A percentile compares a stretch with the other conserved stretches of the same genome.
These are phyloP conservation scores for Arvicola amphibius DNA, from an alignment of 2,797 vertebrate species.

Conservation along the genomic window DNA sequence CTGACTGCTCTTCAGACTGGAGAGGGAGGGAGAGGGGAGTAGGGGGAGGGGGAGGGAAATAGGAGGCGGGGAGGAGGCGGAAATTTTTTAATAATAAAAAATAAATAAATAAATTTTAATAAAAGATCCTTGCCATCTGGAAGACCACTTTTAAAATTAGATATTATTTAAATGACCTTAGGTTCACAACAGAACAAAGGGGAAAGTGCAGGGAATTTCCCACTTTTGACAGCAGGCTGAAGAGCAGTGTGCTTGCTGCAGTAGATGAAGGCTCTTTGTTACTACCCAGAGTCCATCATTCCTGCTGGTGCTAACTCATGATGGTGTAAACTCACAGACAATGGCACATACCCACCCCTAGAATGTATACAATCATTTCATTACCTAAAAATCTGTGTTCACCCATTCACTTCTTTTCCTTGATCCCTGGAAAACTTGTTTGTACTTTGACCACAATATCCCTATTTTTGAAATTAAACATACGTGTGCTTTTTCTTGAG, in stretches of 20 bases:
- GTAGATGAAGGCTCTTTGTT: background rate
- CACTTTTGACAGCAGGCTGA: background rate
- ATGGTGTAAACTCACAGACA: background rate
- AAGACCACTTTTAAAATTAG: background rate
- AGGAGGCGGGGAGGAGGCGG: too few species aligned
- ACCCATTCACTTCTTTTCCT: background rate
- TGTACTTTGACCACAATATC: background rate
- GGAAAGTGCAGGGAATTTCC: background rate
- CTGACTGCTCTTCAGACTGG: too few species aligned
- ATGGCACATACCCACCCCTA: background rate
- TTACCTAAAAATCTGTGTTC: background rate
- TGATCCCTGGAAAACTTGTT: background rate
- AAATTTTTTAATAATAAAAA: too few species aligned
- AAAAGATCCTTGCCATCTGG: background rate
- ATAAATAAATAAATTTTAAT: too few species aligned
- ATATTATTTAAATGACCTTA: background rate
- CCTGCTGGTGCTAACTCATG: background rate
- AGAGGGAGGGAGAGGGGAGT: too few species aligned
- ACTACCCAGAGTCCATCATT: background rate
- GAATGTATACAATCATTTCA: background rate
- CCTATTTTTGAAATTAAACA: background rate
- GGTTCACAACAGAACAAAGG: background rate
- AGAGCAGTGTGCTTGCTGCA: background rate
- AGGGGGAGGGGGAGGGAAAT: too few species aligned
- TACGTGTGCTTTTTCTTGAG: background rate